phyloP scores from a whole-genome alignment of 2,113 vertebrate genomes.

The Capreolus pygargus region DNA sequence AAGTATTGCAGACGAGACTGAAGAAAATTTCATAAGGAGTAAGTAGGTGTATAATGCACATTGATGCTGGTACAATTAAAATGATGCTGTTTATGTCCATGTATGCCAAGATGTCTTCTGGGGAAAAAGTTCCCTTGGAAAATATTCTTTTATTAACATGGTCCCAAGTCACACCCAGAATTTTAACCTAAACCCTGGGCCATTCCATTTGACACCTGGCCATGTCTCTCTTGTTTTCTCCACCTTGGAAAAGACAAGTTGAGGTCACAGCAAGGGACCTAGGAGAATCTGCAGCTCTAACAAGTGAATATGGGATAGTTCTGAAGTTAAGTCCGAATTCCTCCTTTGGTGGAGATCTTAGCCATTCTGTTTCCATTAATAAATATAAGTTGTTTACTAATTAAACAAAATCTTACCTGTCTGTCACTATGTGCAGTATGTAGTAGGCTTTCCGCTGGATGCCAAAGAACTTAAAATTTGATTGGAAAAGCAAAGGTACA shows the following conservation, averaged over 20 bases:
- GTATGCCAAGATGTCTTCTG: neutral
- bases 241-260: neutral
- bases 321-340: neutral
- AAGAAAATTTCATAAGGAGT: slow-evolving; percentile 90
- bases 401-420: neutral
- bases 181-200: neutral
- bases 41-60: slow-evolving; percentile 60
- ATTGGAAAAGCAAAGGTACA: neutral
- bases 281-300: neutral
- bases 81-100: neutral
- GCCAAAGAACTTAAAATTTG: slow-evolving; percentile 23
- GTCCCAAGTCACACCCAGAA: neutral
- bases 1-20: slow-evolving; percentile 84
- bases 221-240: neutral
- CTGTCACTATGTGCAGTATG: neutral
- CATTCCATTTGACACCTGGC: neutral
- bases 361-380: neutral
- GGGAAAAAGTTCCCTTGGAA: neutral
- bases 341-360: neutral
- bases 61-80: neutral
- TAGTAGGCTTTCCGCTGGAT: neutral
- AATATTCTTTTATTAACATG: neutral
- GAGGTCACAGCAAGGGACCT: neutral
- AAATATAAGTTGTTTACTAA: neutral
- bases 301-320: neutral